Evolutionary conservation across 2,797 vertebrate species (phyloP), one percentile per base, ranked within the genome.

Genomic region (Tachyglossus aculeatus): DNA sequence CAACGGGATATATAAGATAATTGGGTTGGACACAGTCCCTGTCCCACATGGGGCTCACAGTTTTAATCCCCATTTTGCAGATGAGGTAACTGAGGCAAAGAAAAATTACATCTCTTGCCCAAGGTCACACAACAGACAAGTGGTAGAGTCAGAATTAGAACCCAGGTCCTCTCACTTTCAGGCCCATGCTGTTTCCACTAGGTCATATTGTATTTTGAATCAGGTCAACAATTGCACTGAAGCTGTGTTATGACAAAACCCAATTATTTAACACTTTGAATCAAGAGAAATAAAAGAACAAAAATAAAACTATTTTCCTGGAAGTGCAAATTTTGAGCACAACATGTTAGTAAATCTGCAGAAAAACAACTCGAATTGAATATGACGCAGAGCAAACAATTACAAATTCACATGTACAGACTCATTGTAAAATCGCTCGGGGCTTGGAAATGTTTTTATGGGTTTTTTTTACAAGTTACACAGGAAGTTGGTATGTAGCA

Each of bases 401-500:
- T 85, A 74, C 71, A 82, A 78, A 80, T 81, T 74, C 74, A 78
- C 60, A 86, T 41, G 58, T 0, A 81, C 36, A 18, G 40, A 45
- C 44, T 73, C 74, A 72, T 52, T 78, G 76, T 73, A 45, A 88
- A 77, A 79, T 64, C 73, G 67, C 57, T 81, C 73, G 67, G 74
- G 78, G 34, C 79, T 87, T 89, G 77, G 84, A 88, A 90, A 82
- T 9, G 1, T 81, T 77, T 73, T 84, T 77, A 52, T n/a, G n/a
- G n/a, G n/a, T n/a, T 88, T 88, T 87, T 88, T 88, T 83, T 83
- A 87, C 62, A 85, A 81, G 89, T 87, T 88, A 87, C 81, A 72
- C 44, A 90, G 85, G 84, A 91, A 90, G 88, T 86, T 71, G 51
- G 65, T 88, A 70, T 70, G 45, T 63, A 89, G 77, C 82, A 88